Conservation (phyloP, 2,113 vertebrate genomes). For the Varanus komodoensis region DNA sequence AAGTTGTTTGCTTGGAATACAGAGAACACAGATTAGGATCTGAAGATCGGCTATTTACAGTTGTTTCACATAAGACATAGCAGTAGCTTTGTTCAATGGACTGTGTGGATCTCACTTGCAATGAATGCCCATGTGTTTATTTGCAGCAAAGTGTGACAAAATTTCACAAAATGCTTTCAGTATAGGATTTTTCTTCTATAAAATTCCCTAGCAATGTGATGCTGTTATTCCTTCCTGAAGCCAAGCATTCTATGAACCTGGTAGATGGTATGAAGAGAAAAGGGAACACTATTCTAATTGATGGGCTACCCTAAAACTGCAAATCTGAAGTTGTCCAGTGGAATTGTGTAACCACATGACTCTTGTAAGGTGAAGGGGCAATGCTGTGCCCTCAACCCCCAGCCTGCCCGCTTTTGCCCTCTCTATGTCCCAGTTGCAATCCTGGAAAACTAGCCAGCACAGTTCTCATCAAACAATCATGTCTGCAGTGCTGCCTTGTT, state of each 20-base stretch:
- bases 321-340: too few relatives aligned
- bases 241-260: background rate
- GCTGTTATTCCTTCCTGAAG: background rate
- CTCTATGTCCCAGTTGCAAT: too few relatives aligned
- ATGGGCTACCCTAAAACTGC: too few relatives aligned
- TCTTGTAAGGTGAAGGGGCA: too few relatives aligned
- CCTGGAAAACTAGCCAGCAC: too few relatives aligned
- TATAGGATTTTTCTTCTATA: too few relatives aligned
- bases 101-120: background rate
- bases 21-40: background rate
- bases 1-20: background rate
- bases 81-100: background rate
- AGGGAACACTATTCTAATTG: background rate
- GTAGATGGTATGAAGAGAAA: background rate
- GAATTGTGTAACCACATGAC: too few relatives aligned
- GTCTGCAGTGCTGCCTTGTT: background rate
- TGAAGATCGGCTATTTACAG: background rate
- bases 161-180: too few relatives aligned
- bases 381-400: too few relatives aligned
- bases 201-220: too few relatives aligned
- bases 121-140: background rate
- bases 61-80: background rate
- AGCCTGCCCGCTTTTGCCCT: too few relatives aligned
- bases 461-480: too few relatives aligned
- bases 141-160: background rate